phyloP scores from a whole-genome alignment of 2,113 vertebrate genomes.

The Diglossa brunneiventris region DNA sequence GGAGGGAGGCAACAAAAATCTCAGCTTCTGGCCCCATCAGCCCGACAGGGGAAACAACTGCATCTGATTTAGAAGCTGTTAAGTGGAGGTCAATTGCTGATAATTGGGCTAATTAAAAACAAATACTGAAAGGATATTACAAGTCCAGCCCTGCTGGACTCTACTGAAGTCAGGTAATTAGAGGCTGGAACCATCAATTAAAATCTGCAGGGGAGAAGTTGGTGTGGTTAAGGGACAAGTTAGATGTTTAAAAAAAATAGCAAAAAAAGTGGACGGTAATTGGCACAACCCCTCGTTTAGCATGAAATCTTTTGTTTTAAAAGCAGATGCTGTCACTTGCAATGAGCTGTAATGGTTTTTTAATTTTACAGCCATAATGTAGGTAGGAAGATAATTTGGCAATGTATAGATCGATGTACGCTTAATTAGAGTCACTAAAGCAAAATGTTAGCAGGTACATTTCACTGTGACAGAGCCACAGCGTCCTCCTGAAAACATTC shows the following conservation, averaged over 20 bases:
- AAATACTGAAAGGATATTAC: conserved; percentile 49
- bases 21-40: not conserved
- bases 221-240: not conserved
- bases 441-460: accelerated
- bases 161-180: conserved; percentile 31
- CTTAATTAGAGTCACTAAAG: not conserved
- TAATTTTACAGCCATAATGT: not conserved
- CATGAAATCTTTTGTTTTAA: not conserved
- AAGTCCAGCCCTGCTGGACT: not conserved
- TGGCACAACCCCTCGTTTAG: not conserved
- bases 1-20: not conserved
- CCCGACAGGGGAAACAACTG: not conserved
- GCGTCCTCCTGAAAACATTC: not conserved
- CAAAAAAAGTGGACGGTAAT: not conserved
- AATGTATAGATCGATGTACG: not conserved
- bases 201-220: not conserved
- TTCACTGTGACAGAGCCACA: not conserved
- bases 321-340: not conserved
- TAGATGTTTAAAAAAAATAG: not conserved
- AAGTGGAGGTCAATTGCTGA: conserved; percentile 63
- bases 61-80: conserved; percentile 42
- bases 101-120: conserved; percentile 61
- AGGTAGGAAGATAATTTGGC: not conserved
- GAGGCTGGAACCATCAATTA: not conserved
- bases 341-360: not conserved